Evolutionary conservation across 2,888 invertebrate species (phyloP).

Genomic region (Meteorus colon): DNA sequence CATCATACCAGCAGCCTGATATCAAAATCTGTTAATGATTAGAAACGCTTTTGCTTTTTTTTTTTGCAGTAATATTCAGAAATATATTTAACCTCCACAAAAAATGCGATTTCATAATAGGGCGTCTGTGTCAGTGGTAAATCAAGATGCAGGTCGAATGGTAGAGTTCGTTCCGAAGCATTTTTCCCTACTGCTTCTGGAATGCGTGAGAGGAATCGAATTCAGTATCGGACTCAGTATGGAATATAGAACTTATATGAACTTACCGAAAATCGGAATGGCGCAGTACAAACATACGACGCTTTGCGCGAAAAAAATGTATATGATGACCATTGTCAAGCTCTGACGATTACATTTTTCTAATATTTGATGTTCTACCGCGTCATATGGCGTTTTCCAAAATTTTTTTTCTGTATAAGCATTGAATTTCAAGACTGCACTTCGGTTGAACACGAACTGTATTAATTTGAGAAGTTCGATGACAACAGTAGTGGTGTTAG

Average conservation of each 20-base stretch:
- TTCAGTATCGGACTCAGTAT: too few relatives aligned
- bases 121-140: slow-evolving; percentile 53
- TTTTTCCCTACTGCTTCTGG: slow-evolving; percentile 45
- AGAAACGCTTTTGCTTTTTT: too few relatives aligned
- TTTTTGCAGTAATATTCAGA: background rate
- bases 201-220: too few relatives aligned
- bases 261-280: slow-evolving; percentile 55
- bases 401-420: slow-evolving; percentile 51
- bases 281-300: slow-evolving; percentile 52
- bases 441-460: slow-evolving; percentile 50
- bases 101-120: slow-evolving; percentile 53
- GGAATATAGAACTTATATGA: background rate
- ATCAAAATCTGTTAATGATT: background rate
- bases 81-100: background rate
- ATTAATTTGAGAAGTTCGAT: slow-evolving; percentile 50
- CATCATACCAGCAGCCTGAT: slow-evolving; percentile 39
- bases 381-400: slow-evolving; percentile 51
- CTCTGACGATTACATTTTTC: slow-evolving; percentile 49
- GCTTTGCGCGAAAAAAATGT: slow-evolving; percentile 46
- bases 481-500: slow-evolving; percentile 50
- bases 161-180: slow-evolving; percentile 55
- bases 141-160: slow-evolving; percentile 55
- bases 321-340: slow-evolving; percentile 40
- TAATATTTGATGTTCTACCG: background rate
- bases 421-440: slow-evolving; percentile 53